phyloP scores from a whole-genome alignment of 53 echinoderm and acorn worm genomes.

The Actinopyga echinites region DNA sequence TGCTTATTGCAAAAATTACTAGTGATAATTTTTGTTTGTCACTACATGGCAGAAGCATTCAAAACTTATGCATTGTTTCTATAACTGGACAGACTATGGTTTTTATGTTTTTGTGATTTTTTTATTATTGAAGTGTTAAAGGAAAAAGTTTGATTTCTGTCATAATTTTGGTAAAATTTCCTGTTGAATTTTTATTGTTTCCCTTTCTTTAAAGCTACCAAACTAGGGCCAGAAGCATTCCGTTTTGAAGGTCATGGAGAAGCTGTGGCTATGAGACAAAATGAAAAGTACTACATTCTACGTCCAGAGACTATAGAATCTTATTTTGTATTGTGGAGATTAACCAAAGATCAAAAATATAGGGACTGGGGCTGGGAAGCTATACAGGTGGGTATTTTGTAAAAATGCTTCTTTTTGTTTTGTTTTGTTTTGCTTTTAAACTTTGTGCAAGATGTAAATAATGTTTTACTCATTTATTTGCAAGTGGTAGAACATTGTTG shows the following conservation, averaged over 20 bases:
- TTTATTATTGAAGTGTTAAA: background rate
- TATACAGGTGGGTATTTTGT: slow-evolving; percentile 64
- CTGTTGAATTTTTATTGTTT: background rate
- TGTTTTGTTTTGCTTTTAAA: no score
- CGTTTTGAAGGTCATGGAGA: slow-evolving; percentile 92
- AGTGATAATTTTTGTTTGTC: no score
- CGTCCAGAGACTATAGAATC: slow-evolving; percentile 95
- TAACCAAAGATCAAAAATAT: slow-evolving; percentile 92
- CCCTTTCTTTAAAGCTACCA: slow-evolving; percentile 69
- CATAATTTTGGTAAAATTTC: background rate
- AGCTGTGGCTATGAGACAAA: slow-evolving; percentile 97
- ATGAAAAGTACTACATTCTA: slow-evolving; percentile 99
- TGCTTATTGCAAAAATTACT: no score
- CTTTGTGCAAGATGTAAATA: no score
- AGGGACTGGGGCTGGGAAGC: slow-evolving; percentile 99
- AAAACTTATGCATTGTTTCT: no score
- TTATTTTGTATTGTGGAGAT: slow-evolving; percentile 93
- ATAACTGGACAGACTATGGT: no score
- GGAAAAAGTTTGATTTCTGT: background rate
- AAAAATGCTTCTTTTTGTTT: no score
- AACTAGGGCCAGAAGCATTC: slow-evolving; percentile 96
- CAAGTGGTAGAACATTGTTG: no score
- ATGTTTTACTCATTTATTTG: no score
- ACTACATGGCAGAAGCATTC: no score
- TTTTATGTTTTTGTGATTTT: background rate